These are phyloP conservation scores for Nibea albiflora DNA, from an alignment of 2,113 vertebrate species.

Conservation along the genomic window DNA sequence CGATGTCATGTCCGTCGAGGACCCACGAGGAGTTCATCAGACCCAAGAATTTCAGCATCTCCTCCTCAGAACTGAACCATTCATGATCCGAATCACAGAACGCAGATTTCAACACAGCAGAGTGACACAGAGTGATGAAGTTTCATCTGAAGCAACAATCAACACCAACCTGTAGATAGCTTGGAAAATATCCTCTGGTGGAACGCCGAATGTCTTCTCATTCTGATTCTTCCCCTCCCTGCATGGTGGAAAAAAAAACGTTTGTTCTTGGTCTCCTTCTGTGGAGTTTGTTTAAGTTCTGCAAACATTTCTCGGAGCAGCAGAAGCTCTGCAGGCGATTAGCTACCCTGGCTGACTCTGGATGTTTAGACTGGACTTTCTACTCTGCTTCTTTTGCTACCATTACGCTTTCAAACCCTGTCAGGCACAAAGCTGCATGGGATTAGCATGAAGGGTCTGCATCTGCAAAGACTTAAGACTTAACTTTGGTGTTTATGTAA, in stretches of 20 bases:
- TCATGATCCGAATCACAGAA: neutral
- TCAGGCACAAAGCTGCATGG: too few relatives aligned
- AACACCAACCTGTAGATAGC: slow-evolving; percentile 80
- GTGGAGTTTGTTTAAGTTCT: neutral
- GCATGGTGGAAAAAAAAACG: neutral
- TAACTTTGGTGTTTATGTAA: too few relatives aligned
- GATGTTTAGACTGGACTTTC: neutral
- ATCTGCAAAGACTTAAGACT: too few relatives aligned
- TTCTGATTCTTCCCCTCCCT: slow-evolving; percentile 86
- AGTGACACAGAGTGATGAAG: fast-evolving
- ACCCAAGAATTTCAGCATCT: slow-evolving; percentile 85
- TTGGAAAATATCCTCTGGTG: slow-evolving; percentile 78
- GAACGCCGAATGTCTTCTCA: slow-evolving; percentile 81
- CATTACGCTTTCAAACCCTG: too few relatives aligned
- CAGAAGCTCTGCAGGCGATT: neutral
- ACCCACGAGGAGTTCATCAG: slow-evolving; percentile 84
- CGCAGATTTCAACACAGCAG: neutral
- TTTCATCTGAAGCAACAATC: neutral
- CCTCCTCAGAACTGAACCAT: slow-evolving; percentile 80
- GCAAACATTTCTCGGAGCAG: neutral
- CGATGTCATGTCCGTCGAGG: slow-evolving; percentile 81
- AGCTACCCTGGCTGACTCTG: neutral
- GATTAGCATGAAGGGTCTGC: too few relatives aligned
- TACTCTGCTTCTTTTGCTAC: too few relatives aligned
- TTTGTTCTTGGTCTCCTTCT: neutral